Evolutionary conservation across 2,888 invertebrate genomes (phyloP).

Genomic region (Drosophila pegasa): DNA sequence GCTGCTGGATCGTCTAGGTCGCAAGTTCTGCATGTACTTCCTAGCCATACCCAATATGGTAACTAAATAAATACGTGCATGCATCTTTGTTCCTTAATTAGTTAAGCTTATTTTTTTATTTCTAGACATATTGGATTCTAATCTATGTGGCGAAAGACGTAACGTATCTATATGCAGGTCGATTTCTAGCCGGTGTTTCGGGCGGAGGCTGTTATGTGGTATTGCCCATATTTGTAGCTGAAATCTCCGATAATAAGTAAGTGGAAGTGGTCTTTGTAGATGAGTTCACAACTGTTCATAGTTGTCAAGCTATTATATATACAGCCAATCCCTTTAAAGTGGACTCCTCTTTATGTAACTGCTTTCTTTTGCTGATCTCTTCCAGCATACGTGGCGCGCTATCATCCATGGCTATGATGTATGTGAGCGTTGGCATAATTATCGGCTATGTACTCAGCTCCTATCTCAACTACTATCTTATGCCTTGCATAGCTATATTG

Average conservation of each 20-base stretch:
- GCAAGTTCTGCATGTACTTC: slow-evolving; percentile 70
- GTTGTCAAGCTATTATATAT: not conserved
- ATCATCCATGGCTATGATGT: slow-evolving; percentile 74
- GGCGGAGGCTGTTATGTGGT: slow-evolving; percentile 79
- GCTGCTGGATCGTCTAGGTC: slow-evolving; percentile 72
- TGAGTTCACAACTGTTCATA: not conserved
- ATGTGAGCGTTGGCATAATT: slow-evolving; percentile 75
- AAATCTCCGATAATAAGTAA: slow-evolving; percentile 80
- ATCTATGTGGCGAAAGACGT: slow-evolving; percentile 69
- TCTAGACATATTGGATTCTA: slow-evolving; percentile 76
- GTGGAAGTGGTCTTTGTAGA: slow-evolving; percentile 21
- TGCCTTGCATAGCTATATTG: slow-evolving; percentile 69
- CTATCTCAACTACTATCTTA: slow-evolving; percentile 68
- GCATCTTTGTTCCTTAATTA: not conserved
- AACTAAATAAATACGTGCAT: slow-evolving; percentile 9
- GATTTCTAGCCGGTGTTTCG: slow-evolving; percentile 73
- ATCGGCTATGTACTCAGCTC: slow-evolving; percentile 69
- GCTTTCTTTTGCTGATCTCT: slow-evolving; percentile 3
- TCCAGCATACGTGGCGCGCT: slow-evolving; percentile 74
- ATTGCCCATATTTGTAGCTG: slow-evolving; percentile 79
- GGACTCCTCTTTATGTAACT: not conserved
- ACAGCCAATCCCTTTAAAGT: not conserved
- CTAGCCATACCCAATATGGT: slow-evolving; percentile 78
- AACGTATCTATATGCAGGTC: slow-evolving; percentile 72
- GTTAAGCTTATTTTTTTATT: not conserved